Conservation (phyloP, 1,140 invertebrate species). For the Anastrepha obliqua region DNA sequence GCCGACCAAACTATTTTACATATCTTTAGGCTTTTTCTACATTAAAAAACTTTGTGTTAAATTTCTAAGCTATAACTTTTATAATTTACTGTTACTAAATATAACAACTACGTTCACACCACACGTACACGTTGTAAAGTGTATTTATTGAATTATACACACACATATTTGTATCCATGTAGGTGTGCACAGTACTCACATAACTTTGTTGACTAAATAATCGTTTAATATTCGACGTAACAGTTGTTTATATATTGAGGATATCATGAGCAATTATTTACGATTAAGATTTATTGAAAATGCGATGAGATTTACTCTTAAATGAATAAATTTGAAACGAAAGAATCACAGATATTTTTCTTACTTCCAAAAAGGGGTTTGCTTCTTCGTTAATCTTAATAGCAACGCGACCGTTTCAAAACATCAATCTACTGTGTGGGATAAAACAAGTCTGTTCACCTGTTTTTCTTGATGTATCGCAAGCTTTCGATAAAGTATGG, state of each 20-base stretch:
- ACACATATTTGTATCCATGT: too few relatives aligned
- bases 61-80: slow-evolving; percentile 14
- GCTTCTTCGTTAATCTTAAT: too few relatives aligned
- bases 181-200: too few relatives aligned
- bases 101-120: neutral
- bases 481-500: too few relatives aligned
- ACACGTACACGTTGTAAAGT: too few relatives aligned
- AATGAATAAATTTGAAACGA: slow-evolving; percentile 39
- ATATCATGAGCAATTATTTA: neutral
- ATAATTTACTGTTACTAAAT: slow-evolving; percentile 28
- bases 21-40: slow-evolving; percentile 11
- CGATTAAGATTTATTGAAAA: neutral
- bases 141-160: too few relatives aligned
- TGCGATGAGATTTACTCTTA: neutral
- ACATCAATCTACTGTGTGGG: too few relatives aligned
- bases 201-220: slow-evolving; percentile 7
- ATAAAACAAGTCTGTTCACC: too few relatives aligned
- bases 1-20: neutral
- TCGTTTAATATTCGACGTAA: neutral
- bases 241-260: neutral
- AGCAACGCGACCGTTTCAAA: too few relatives aligned
- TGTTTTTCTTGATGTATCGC: too few relatives aligned
- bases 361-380: neutral
- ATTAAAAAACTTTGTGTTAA: neutral
- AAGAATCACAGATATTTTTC: neutral